Base-by-base conservation (phyloP, 2,888 invertebrate species). In the Phortica okadai region DNA sequence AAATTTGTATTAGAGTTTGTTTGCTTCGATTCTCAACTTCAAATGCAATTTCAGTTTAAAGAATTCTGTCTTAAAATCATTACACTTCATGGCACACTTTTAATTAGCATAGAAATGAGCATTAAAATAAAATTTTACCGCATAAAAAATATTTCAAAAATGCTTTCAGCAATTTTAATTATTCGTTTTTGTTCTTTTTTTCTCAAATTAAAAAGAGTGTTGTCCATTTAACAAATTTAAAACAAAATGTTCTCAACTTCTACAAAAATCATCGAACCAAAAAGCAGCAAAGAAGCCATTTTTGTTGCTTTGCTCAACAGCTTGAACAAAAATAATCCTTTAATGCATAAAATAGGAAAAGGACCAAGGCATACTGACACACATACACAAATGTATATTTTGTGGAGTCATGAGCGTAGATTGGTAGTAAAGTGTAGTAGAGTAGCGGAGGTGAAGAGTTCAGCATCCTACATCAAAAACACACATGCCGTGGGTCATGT, bases 201-300 rank as follows among this genome's bases (percentile, higher is more conserved):
- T 70, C 21, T 56, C 69, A 76, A 58, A 74, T 56, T 80, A 70
- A 58, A 25, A 14, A 73, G 67, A 80, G 74, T 76, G 66, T 70
- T 67, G 73, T 77, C 77, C 73, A 77, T 78, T 79, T 70, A 77
- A 81, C 80, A 84, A 84, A 85, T 87, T 87, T 85, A 77, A 76
- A 14, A 50, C 50, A 56, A 70, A 83, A 79, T 84, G 78, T 73
- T 77, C 74, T 72, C 77, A 81, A 83, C 74, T 79, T 79, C 73
- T 59, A 73, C 58, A 59, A 8, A 54, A 80, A 80, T 80, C 78
- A 76, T 50, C 50, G 50, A 50, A 14, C 10, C 50, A 50, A 50
- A 50, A 50, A 50, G 14, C 50, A 50, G 58, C 58, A n/a, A n/a
- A 21, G 14, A 16, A 59, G 16, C 10, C 58, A 59, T 21, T 59